Conservation (phyloP, 2,888 invertebrate genomes). For the Zaprionus bogoriensis region DNA sequence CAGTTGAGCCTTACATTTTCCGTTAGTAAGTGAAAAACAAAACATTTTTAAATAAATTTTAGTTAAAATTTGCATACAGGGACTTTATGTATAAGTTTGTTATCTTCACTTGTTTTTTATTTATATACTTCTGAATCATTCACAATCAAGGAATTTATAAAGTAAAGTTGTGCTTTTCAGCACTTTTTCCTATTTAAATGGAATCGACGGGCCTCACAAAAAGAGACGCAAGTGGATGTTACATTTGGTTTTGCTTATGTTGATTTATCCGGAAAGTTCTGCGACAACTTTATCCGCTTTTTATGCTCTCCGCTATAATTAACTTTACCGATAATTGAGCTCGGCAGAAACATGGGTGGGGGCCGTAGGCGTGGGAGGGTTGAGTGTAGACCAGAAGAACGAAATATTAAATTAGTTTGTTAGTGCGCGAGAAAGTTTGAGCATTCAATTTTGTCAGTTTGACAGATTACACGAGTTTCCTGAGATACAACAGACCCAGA, state of each 20-base stretch:
- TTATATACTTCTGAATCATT: no score
- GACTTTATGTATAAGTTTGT: no score
- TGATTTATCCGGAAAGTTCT: conserved; percentile 15
- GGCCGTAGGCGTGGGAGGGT: neutral
- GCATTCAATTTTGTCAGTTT: conserved; percentile 36
- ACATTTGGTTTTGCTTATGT: neutral
- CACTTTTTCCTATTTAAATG: no score
- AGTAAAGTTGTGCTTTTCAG: no score
- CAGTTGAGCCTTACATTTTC: no score
- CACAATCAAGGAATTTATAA: no score
- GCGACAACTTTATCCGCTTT: conserved; percentile 9
- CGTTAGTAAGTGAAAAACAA: no score
- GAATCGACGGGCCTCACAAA: no score
- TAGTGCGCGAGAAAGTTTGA: conserved; percentile 30
- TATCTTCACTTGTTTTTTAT: no score
- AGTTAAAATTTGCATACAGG: no score
- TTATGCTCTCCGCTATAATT: conserved; percentile 27
- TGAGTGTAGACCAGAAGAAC: neutral
- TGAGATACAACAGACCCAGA: neutral
- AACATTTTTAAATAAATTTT: no score
- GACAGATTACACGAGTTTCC: conserved; percentile 45
- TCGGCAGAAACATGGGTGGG: neutral
- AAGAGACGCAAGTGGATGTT: no score
- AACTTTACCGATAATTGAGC: conserved; percentile 52
- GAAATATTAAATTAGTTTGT: conserved; percentile 54